A percentile compares a stretch with the other conserved stretches of the same genome.
phyloP scores from a whole-genome alignment of 2,888 invertebrate species.

The Euzophera pinguis region DNA sequence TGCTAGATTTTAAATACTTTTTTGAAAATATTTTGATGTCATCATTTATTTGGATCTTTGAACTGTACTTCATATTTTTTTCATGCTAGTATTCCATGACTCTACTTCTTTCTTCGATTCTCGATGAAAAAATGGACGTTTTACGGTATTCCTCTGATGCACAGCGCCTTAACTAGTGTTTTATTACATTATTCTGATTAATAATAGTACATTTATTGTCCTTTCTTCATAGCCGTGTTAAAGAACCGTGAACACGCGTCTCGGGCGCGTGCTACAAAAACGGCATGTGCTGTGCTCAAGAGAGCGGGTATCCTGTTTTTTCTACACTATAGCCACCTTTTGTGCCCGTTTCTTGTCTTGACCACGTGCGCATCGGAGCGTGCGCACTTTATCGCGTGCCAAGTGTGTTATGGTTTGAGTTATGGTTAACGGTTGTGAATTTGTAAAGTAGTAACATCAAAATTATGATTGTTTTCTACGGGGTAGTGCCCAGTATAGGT shows the following conservation, averaged over 20 bases:
- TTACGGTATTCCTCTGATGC: too few relatives aligned
- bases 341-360: slow-evolving; percentile 41
- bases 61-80: too few relatives aligned
- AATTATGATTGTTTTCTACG: too few relatives aligned
- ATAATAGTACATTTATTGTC: not conserved
- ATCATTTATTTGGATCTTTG: too few relatives aligned
- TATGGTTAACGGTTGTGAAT: not conserved
- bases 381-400: not conserved
- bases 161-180: too few relatives aligned
- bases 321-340: slow-evolving; percentile 38
- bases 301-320: slow-evolving; percentile 52
- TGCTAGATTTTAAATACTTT: too few relatives aligned
- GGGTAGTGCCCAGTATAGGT: too few relatives aligned
- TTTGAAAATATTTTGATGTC: too few relatives aligned
- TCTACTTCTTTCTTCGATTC: too few relatives aligned
- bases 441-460: too few relatives aligned
- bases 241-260: slow-evolving; percentile 15
- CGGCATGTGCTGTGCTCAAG: slow-evolving; percentile 49
- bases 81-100: too few relatives aligned
- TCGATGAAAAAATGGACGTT: too few relatives aligned
- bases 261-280: slow-evolving; percentile 27
- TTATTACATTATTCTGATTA: not conserved
- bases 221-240: not conserved
- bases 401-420: not conserved
- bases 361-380: slow-evolving; percentile 40